Conservation (phyloP, 2,113 vertebrate genomes). For the Vanacampus margaritifer region DNA sequence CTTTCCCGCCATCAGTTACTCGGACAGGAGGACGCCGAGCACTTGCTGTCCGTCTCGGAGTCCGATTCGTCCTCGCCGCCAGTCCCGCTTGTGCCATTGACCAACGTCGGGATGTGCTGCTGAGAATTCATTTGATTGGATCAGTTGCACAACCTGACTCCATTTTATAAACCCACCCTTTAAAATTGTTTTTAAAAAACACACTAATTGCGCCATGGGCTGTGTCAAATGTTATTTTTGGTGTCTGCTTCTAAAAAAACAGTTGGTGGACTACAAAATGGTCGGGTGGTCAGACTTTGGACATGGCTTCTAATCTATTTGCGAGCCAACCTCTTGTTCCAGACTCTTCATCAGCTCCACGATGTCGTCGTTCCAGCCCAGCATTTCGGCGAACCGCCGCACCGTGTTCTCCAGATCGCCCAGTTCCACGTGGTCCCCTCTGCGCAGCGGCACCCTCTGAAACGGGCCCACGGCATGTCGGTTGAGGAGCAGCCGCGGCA, state of each 20-base stretch:
- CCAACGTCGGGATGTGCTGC: constrained; percentile 34
- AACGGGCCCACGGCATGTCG: constrained; percentile 72
- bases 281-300: neutral
- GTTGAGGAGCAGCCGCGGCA: constrained; percentile 76
- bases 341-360: constrained; percentile 65
- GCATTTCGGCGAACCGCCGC: constrained; percentile 60
- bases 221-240: too few species aligned
- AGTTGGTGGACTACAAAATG: too few species aligned
- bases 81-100: constrained; percentile 11
- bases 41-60: constrained; percentile 67
- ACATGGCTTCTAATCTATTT: neutral
- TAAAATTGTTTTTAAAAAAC: too few species aligned
- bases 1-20: constrained; percentile 35
- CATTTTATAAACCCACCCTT: too few species aligned
- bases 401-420: constrained; percentile 70
- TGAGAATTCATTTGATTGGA: neutral
- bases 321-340: constrained; percentile 48
- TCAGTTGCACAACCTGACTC: neutral
- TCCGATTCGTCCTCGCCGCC: constrained; percentile 57
- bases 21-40: constrained; percentile 50
- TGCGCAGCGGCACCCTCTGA: constrained; percentile 54
- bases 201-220: too few species aligned
- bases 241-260: too few species aligned
- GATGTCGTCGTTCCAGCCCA: constrained; percentile 70
- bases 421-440: constrained; percentile 70